Conservation (phyloP, 2,797 vertebrate species). For the Thunnus albacares region DNA sequence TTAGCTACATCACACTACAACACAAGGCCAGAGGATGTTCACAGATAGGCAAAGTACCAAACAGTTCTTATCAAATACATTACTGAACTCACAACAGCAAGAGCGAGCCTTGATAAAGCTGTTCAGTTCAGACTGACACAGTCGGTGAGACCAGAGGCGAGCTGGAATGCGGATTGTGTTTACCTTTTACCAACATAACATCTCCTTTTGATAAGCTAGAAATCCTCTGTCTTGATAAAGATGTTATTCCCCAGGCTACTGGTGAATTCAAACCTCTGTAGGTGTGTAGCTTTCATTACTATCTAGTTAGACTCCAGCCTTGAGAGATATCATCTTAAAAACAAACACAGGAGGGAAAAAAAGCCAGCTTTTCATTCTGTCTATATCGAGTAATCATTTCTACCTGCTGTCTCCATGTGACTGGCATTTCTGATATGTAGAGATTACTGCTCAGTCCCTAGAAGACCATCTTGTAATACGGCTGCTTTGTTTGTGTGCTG, state of each 20-base stretch:
- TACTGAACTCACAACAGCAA: constrained; percentile 45
- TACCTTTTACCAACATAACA: constrained; percentile 54
- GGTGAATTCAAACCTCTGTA: constrained; percentile 39
- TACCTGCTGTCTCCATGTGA: constrained; percentile 44
- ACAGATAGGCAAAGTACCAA: constrained; percentile 52
- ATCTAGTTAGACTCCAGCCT: constrained; percentile 36
- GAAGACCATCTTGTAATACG: constrained; percentile 58
- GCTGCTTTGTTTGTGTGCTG: constrained; percentile 36
- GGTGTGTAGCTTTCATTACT: constrained; percentile 36
- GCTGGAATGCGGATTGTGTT: constrained; percentile 50
- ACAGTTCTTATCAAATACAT: constrained; percentile 61
- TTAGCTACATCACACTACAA: constrained; percentile 38
- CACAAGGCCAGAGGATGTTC: constrained; percentile 50
- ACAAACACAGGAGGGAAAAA: constrained; percentile 3
- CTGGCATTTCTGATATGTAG: constrained; percentile 49
- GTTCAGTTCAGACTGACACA: constrained; percentile 24
- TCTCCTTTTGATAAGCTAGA: constrained; percentile 25
- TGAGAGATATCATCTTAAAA: constrained; percentile 44
- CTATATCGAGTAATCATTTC: constrained; percentile 41
- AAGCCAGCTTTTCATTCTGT: constrained; percentile 43
- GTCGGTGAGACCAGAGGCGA: constrained; percentile 28
- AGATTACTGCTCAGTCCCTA: constrained; percentile 49
- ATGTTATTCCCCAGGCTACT: constrained; percentile 33
- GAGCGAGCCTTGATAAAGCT: constrained; percentile 19
- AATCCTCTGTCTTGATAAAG: constrained; percentile 41